These are phyloP conservation scores for Nasua narica DNA, from an alignment of 2,797 vertebrate species.

Conservation along the genomic window DNA sequence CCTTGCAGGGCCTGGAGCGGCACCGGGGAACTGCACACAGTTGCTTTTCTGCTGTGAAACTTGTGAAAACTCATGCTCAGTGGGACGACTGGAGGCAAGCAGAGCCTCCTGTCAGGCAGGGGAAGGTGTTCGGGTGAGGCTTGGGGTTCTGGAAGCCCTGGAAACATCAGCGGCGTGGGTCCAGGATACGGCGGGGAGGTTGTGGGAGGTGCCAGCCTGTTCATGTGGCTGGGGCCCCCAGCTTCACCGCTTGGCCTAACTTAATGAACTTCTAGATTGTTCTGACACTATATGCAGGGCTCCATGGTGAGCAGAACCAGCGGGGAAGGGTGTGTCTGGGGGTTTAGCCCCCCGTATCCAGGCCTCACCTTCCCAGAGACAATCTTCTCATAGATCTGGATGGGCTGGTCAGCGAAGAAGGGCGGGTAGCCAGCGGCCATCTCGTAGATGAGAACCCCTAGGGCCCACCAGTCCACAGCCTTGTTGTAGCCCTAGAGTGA, in stretches of 20 bases:
- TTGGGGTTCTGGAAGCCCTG: background rate
- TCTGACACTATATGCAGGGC: background rate
- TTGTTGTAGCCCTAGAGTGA: conserved; percentile 92
- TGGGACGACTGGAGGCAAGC: fast-evolving
- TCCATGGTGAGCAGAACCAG: background rate
- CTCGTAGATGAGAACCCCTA: conserved; percentile 94
- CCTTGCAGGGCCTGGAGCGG: too few species aligned
- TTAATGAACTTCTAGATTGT: background rate
- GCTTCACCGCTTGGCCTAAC: background rate
- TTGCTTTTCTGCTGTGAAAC: background rate
- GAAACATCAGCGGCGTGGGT: background rate
- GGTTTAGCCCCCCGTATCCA: background rate
- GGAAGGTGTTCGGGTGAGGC: too few species aligned
- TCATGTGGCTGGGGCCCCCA: background rate
- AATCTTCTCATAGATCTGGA: conserved; percentile 98
- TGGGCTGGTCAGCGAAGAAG: conserved; percentile 96
- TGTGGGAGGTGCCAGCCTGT: background rate
- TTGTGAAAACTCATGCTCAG: background rate
- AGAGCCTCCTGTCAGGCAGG: background rate
- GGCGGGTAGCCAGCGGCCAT: conserved; percentile 90
- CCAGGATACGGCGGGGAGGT: background rate
- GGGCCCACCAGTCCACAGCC: conserved; percentile 97
- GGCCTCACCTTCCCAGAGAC: conserved; percentile 92
- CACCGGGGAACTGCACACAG: background rate
- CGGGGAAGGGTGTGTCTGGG: background rate